Conservation (phyloP, 2,113 vertebrate species). For the Cichladusa arquata region DNA sequence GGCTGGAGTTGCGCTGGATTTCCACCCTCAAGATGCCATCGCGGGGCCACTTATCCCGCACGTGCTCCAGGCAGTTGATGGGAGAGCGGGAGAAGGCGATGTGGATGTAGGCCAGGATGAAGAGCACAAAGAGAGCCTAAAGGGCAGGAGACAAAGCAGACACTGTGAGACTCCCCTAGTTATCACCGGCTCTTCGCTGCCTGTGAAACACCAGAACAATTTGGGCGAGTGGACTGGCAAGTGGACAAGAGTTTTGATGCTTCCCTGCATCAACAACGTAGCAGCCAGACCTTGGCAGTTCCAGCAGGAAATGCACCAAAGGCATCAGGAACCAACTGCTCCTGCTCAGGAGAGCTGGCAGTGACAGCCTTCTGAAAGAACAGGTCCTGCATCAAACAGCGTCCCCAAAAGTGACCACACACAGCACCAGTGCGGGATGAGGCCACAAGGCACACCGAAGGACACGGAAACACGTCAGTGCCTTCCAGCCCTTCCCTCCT, state of each 20-base stretch:
- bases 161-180: neutral
- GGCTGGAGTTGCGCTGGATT: conserved; percentile 92
- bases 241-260: neutral
- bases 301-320: neutral
- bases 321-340: neutral
- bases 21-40: conserved; percentile 94
- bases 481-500: neutral
- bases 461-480: fast-evolving
- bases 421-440: fast-evolving
- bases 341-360: neutral
- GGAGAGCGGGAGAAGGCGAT: conserved; percentile 96
- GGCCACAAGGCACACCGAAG: fast-evolving
- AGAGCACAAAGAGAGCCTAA: conserved; percentile 93
- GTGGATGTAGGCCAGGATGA: conserved; percentile 97
- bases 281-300: neutral
- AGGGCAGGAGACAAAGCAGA: neutral
- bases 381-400: neutral
- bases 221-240: fast-evolving
- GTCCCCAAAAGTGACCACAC: fast-evolving
- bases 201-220: fast-evolving
- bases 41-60: conserved; percentile 91
- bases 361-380: neutral
- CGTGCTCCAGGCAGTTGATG: conserved; percentile 93
- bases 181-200: neutral
- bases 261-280: fast-evolving